Base-by-base conservation (phyloP, 2,888 invertebrate genomes). In the Napeogenes inachia region DNA sequence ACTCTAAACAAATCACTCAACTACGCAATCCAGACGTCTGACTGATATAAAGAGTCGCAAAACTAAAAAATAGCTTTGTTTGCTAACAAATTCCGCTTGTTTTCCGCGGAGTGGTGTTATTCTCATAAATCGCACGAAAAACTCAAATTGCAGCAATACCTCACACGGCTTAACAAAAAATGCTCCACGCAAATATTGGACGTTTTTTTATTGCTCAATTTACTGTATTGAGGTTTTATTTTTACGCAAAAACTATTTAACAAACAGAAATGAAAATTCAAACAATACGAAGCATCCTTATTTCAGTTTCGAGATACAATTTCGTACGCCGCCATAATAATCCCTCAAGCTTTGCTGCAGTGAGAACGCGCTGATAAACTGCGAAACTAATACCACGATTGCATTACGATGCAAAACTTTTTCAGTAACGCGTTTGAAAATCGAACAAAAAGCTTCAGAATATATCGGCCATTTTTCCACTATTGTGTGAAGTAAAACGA, bases 391-490 rank as follows among this genome's bases (percentile, higher is more conserved):
- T 88, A 82, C 89, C 80, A 72, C 80, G 86, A 89, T 87, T 84
- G 87, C 87, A 85, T 87, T 87, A 87, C 87, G 85, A 87, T 84
- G 85, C 84, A 85, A 89, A 87, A 35, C 83, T 89, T 89, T 89
- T 89, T 87, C 86, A 87, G 85, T 81, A 87, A 83, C 85, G 81
- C 50, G 8, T 30, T 21, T 50, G 79, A 75, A 81, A 82, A 85
- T 84, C 80, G 80, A 82, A 79, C 79, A 81, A 85, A 85, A 80
- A 81, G 78, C 77, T 78, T 76, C 53, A 42, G 46, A 55, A 45
- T 85, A 86, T 85, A 86, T 85, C 80, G 81, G 72, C 71, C 70
- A 76, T 80, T 80, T 84, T 87, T 86, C 82, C 79, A 79, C 75
- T 74, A 74, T 50, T 72, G 75, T 76, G 80, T 78, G 84, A 85